Evolutionary conservation across 1,140 invertebrate genomes (phyloP).

Genomic region (Drosophila pandora): DNA sequence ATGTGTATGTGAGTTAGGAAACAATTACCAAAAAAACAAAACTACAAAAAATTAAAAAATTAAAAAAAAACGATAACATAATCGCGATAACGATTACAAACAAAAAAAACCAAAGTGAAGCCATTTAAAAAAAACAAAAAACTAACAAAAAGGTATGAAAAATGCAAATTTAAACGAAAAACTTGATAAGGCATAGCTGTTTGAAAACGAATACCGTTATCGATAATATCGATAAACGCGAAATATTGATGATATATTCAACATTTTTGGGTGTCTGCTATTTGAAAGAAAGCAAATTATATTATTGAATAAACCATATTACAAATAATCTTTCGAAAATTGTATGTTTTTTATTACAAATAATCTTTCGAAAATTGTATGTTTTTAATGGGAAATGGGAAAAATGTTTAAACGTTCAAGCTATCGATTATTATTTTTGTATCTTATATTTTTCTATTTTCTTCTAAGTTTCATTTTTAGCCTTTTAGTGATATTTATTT

Average conservation of each 20-base stretch:
- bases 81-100: background rate
- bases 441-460: too few relatives aligned
- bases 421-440: too few relatives aligned
- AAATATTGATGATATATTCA: slow-evolving; percentile 46
- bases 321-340: slow-evolving; percentile 26
- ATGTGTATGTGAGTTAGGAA: slow-evolving; percentile 29
- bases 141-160: too few relatives aligned
- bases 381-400: background rate
- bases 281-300: slow-evolving; percentile 44
- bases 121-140: background rate
- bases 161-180: background rate
- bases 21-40: slow-evolving; percentile 13
- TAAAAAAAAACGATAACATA: slow-evolving; percentile 32
- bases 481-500: too few relatives aligned
- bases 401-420: too few relatives aligned
- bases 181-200: slow-evolving; percentile 56
- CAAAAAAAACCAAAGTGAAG: slow-evolving; percentile 3
- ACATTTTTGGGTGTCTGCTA: slow-evolving; percentile 69
- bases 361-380: slow-evolving; percentile 14
- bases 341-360: slow-evolving; percentile 16
- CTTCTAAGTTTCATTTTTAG: background rate
- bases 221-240: slow-evolving; percentile 44
- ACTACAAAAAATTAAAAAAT: slow-evolving; percentile 8
- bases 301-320: slow-evolving; percentile 49
- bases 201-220: slow-evolving; percentile 42